phyloP scores from a whole-genome alignment of 2,888 invertebrate species.

The Mythimna albipuncta region DNA sequence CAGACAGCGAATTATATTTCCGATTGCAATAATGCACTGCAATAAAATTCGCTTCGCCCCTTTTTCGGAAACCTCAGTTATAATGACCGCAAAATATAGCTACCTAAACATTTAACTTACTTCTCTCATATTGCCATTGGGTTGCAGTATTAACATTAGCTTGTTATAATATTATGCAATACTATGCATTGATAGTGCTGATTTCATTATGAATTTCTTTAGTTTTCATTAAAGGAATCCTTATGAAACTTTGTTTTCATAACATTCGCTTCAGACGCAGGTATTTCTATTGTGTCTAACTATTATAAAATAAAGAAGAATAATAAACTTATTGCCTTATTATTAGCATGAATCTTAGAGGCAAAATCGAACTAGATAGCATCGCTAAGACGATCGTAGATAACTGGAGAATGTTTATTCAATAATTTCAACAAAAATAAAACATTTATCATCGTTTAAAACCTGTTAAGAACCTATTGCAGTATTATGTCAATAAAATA shows the following conservation, averaged over 20 bases:
- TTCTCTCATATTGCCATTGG: neutral
- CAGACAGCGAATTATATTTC: slow-evolving; percentile 39
- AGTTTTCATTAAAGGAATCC: slow-evolving; percentile 34
- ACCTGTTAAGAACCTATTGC: neutral
- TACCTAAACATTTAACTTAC: neutral
- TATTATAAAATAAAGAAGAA: slow-evolving; percentile 52
- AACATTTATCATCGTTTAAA: neutral
- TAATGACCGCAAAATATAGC: neutral
- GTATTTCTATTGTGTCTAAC: slow-evolving; percentile 57
- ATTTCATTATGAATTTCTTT: slow-evolving; percentile 24
- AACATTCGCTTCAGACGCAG: slow-evolving; percentile 47
- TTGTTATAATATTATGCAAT: slow-evolving; percentile 12
- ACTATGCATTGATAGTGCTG: slow-evolving; percentile 1
- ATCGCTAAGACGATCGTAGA: neutral
- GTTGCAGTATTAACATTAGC: neutral
- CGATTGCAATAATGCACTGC: slow-evolving; percentile 21
- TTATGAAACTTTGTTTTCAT: slow-evolving; percentile 54
- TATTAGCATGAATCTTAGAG: slow-evolving; percentile 18
- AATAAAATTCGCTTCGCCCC: neutral
- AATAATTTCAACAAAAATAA: neutral
- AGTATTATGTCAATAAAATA: neutral
- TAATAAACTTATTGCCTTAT: slow-evolving; percentile 24
- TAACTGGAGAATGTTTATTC: neutral
- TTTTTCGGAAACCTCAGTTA: slow-evolving; percentile 9
- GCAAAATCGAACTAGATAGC: slow-evolving; percentile 8